Base-by-base conservation (phyloP, 1,140 invertebrate species). In the Rhopalosiphum maidis region DNA sequence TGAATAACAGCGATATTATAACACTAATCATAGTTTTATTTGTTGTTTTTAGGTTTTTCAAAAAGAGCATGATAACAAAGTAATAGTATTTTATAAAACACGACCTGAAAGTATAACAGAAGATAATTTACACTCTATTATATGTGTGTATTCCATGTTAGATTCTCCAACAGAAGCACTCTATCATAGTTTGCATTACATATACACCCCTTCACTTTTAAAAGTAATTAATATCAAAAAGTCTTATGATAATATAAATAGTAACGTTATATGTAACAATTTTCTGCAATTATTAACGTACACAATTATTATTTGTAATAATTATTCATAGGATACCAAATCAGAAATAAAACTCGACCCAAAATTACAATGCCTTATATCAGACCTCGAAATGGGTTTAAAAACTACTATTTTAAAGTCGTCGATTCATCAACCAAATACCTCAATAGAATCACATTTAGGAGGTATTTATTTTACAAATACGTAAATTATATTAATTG, bases 51-150 rank as follows among this genome's bases (percentile, higher is more conserved):
- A 94, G 93, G 88, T 77, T 86, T 60, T 90, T 23, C 93, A 85
- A 85, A 87, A 91, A n/a, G 35, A 92, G 8, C 55, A 43, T 4
- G 25, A 93, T n/a, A 90, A 41, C 18, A 77, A 89, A 89, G 22
- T 77, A 8, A 88, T 96, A 91, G 95, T 96, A 1, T 96, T 96
- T 94, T 96, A 96, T 94, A 96, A 96, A 94, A 94, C 95, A 8
- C 94, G 95, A 37, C 96, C 96, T 37, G 96, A 96, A 77, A 95
- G 95, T 8, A 96, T 96, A 46, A 96, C 96, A 9, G 95, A 95
- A 46, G 95, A 96, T 89, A 96, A 96, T 94, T 94, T 96, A 9
- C 95, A 96, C 91, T 95, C 94, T 9, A 96, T 95, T 94, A 94
- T 96, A 46, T 95, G 96, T 94, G 95, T 96, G 2, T 96, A 96